These are phyloP conservation scores for Chloropsis cyanopogon DNA, from an alignment of 2,113 vertebrate genomes.

Conservation along the genomic window DNA sequence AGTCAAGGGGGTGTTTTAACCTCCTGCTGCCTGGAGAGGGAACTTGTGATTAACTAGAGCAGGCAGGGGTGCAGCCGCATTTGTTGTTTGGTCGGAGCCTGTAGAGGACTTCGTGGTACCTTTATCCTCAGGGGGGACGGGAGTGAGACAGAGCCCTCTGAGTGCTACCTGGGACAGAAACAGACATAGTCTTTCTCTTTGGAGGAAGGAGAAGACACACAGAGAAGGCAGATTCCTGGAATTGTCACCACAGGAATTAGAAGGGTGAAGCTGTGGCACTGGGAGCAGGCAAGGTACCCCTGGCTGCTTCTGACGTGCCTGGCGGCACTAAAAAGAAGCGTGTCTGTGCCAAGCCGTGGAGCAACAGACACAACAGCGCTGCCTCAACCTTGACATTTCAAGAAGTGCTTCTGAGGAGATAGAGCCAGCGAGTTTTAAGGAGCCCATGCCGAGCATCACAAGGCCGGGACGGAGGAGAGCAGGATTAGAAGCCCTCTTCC, in stretches of 20 bases:
- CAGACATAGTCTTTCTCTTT: background rate
- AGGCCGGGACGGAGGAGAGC: background rate
- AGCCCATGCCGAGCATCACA: background rate
- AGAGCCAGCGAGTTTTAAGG: background rate
- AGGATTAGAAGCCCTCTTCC: background rate
- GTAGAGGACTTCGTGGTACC: background rate
- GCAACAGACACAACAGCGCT: background rate
- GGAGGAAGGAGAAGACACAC: background rate
- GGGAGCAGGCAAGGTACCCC: background rate
- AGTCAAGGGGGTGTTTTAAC: constrained; percentile 48
- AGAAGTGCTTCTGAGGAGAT: background rate
- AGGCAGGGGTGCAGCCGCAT: background rate
- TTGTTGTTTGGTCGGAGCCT: background rate
- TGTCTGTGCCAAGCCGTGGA: background rate
- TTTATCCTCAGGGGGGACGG: background rate
- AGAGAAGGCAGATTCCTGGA: background rate
- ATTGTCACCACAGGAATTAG: background rate
- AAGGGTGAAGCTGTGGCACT: background rate
- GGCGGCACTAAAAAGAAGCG: background rate
- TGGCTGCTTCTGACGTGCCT: background rate
- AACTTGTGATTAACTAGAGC: constrained; percentile 29
- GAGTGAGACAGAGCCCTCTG: background rate
- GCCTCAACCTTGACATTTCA: background rate
- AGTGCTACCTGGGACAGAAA: background rate
- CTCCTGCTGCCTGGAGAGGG: constrained; percentile 58